Conservation (phyloP, 1,140 invertebrate genomes). For the Aethina tumida region DNA sequence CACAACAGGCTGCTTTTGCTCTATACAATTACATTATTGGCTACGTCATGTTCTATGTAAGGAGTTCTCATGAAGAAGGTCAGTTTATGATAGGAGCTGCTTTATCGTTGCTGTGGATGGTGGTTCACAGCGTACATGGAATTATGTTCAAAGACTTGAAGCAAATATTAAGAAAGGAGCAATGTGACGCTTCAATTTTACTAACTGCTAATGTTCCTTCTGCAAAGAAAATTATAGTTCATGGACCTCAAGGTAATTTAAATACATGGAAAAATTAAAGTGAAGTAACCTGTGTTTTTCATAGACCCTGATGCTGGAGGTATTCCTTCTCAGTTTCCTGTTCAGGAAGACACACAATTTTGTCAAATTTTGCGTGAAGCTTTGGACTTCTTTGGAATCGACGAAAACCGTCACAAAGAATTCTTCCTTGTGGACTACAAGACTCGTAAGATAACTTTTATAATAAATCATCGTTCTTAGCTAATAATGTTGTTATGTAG, state of each 20-base stretch:
- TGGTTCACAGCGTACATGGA: conserved; percentile 93
- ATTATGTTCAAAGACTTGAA: conserved; percentile 99
- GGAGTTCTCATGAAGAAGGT: conserved; percentile 87
- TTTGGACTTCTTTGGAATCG: conserved; percentile 94
- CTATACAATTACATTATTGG: conserved; percentile 99
- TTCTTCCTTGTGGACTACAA: conserved; percentile 96
- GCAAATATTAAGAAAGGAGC: conserved; percentile 96
- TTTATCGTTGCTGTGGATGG: conserved; percentile 93
- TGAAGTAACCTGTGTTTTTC: conserved; percentile 9
- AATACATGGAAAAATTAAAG: conserved; percentile 1
- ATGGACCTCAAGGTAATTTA: conserved; percentile 66
- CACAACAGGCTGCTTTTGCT: conserved; percentile 96
- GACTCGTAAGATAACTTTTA: conserved; percentile 68
- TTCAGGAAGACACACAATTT: conserved; percentile 98
- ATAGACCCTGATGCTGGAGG: conserved; percentile 77
- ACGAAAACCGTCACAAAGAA: conserved; percentile 77
- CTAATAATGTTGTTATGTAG: conserved; percentile 41
- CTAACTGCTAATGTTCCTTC: conserved; percentile 97
- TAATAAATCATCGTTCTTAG: conserved; percentile 1
- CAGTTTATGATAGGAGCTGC: conserved; percentile 87
- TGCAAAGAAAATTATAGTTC: conserved; percentile 97
- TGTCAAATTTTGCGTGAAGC: conserved; percentile 91
- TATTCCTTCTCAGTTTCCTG: conserved; percentile 96
- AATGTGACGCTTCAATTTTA: conserved; percentile 95
- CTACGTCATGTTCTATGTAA: conserved; percentile 98